Evolutionary conservation across 2,113 vertebrate genomes (phyloP), one percentile per base, ranked within the genome.

Genomic region (Platichthys flesus): DNA sequence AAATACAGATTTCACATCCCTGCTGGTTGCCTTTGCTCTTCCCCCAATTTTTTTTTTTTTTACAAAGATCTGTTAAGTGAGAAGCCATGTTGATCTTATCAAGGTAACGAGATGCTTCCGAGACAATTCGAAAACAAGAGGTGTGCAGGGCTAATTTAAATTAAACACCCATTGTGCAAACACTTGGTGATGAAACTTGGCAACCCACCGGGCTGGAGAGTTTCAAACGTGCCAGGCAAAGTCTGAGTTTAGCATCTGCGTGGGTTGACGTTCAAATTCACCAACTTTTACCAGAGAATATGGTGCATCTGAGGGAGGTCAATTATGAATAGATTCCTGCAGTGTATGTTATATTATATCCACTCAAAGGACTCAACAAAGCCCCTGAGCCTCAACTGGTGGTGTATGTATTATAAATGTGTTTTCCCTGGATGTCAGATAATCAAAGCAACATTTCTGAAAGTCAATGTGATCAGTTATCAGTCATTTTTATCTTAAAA

Each of bases 191-290:
- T 47, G 55, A 66, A 71, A 60, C 56, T 51, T 78, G 77, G 57
- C 67, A 70, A 23, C 21, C 12, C 13, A 37, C 21, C 42, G 52
- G 7, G 16, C 3, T 40, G 20, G 15, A 47, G 57, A 59, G 55
- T 67, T 56, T 78, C 31, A 40, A 49, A 69, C 5, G 73, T 71
- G 57, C 31, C 61, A 67, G 67, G 51, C 31, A 64, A 59, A 69
- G 28, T 72, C 71, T 71, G 40, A 54, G 55, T 74, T 79, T 61
- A 79, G 64, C 23, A 52, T 49, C 6, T 55, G 67, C 52, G 49
- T 71, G 16, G 26, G 12, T 26, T 1, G 0, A 62, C 1, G 21
- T 55, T 20, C 3, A 51, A 54, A 56, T 21, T n/a, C 18, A 9
- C 28, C 67, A 21, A 59, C 64, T 64, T 54, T 49, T n/a, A 49